Conservation (phyloP, 2,113 vertebrate genomes). For the Leptobrachium ailaonicum region DNA sequence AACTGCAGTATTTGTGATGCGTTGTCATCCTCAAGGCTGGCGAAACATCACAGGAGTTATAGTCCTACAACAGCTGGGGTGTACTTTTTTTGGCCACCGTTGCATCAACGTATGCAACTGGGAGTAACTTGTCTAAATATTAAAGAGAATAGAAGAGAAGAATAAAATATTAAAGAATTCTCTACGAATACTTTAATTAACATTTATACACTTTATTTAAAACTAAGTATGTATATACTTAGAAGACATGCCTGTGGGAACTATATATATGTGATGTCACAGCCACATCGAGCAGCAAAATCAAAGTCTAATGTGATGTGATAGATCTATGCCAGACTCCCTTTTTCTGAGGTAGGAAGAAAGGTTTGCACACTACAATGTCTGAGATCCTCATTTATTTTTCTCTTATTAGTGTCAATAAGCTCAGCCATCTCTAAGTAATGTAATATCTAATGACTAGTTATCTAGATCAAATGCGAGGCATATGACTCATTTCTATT, state of each 20-base stretch:
- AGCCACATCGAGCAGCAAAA: not conserved
- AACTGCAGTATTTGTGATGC: no score
- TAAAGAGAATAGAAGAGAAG: no score
- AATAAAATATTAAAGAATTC: no score
- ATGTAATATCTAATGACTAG: conserved; percentile 37
- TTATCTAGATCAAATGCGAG: conserved; percentile 30
- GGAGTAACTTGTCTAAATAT: no score
- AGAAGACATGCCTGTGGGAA: not conserved
- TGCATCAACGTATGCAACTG: no score
- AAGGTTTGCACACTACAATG: conserved; percentile 22
- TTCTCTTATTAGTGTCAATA: conserved; percentile 36
- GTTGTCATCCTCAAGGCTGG: no score
- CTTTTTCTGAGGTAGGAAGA: not conserved
- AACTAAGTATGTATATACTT: no score
- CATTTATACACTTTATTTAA: not conserved
- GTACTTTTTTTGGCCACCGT: no score
- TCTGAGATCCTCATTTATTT: conserved; percentile 29
- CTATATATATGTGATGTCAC: not conserved
- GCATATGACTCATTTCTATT: conserved; percentile 19
- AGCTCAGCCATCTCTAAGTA: conserved; percentile 18
- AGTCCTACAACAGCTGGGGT: no score
- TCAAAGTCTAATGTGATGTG: conserved; percentile 35
- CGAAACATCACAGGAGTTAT: no score
- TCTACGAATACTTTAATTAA: no score
- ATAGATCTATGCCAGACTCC: conserved; percentile 23